Conservation (phyloP, 2,113 vertebrate genomes). For the Machaerirhynchus nigripectus region DNA sequence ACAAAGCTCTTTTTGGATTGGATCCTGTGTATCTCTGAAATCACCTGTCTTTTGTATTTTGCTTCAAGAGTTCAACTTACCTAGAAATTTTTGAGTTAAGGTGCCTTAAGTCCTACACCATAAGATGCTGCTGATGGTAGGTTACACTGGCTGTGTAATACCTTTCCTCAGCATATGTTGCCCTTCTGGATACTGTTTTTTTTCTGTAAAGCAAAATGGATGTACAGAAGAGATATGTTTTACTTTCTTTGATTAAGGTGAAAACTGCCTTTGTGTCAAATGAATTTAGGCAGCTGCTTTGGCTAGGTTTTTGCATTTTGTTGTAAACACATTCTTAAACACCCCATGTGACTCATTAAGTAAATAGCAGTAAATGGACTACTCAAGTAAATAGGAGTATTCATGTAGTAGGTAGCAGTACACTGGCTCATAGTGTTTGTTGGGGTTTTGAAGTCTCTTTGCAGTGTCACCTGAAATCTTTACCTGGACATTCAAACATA, state of each 20-base stretch:
- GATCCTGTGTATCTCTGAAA: slow-evolving; percentile 40
- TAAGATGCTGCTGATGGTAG: not conserved
- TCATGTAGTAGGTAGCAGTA: not conserved
- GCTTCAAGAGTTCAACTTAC: not conserved
- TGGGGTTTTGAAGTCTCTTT: not conserved
- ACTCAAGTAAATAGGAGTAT: not conserved
- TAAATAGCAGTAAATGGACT: not conserved
- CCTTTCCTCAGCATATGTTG: not conserved
- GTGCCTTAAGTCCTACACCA: not conserved
- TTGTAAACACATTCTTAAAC: not conserved
- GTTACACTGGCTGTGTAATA: not conserved
- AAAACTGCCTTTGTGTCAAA: not conserved
- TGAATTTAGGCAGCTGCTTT: not conserved
- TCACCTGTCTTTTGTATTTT: slow-evolving; percentile 35
- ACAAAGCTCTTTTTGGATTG: slow-evolving; percentile 5
- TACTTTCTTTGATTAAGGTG: not conserved
- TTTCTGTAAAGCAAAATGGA: not conserved
- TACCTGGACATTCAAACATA: not conserved
- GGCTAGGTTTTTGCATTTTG: not conserved
- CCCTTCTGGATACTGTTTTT: not conserved
- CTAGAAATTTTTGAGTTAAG: not conserved
- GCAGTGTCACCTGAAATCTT: not conserved
- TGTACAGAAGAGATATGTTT: not conserved
- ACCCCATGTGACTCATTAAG: not conserved
- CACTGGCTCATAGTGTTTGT: not conserved